Evolutionary conservation across 2,888 invertebrate species (phyloP).

Genomic region (Rotaria macrura): DNA sequence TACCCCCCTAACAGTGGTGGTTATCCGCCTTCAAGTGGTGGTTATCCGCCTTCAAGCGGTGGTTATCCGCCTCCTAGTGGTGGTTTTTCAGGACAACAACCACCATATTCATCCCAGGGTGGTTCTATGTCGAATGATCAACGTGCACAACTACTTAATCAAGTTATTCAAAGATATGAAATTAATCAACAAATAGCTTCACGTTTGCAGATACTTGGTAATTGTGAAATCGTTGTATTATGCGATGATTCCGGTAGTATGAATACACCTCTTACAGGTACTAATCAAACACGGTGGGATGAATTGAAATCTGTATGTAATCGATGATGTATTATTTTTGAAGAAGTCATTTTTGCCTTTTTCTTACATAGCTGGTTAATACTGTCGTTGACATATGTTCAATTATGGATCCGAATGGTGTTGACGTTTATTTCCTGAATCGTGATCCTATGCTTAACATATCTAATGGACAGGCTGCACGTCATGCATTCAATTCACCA

Average conservation of each 20-base stretch:
- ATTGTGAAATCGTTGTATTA: conserved; percentile 28
- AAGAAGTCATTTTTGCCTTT: not conserved
- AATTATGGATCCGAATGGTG: conserved; percentile 29
- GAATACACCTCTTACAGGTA: conserved; percentile 22
- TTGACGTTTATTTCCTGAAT: conserved; percentile 32
- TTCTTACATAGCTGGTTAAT: not conserved
- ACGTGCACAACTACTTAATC: not conserved
- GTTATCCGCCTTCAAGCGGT: not conserved
- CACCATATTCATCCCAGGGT: not conserved
- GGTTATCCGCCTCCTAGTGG: not conserved
- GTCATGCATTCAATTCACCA: conserved; percentile 22
- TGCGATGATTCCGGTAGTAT: conserved; percentile 33
- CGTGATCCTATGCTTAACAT: not conserved
- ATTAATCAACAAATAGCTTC: conserved; percentile 22
- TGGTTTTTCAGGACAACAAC: not conserved
- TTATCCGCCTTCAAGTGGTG: not conserved
- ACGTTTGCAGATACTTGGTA: conserved; percentile 14
- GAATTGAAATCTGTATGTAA: conserved; percentile 21
- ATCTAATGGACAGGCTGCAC: not conserved
- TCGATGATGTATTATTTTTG: not conserved
- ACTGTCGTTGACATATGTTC: conserved; percentile 19
- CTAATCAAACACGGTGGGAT: conserved; percentile 31
- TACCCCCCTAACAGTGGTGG: not conserved
- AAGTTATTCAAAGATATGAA: conserved; percentile 21
- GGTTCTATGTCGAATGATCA: not conserved